These are phyloP conservation scores for Luperina nickerlii DNA, from an alignment of 2,888 invertebrate species.

Conservation along the genomic window DNA sequence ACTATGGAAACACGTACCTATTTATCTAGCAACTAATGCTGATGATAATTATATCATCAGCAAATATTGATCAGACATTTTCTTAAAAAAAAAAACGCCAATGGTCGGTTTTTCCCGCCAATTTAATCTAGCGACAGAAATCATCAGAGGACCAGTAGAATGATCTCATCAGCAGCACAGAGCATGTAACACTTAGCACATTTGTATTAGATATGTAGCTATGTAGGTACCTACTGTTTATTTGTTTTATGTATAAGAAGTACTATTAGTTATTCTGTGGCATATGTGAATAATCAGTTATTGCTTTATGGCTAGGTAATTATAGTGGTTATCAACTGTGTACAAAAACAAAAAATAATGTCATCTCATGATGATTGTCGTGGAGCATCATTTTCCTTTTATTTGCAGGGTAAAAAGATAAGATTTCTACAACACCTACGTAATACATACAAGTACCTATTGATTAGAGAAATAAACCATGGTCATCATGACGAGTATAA, in stretches of 20 bases:
- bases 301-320: not conserved
- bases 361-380: conserved; percentile 6
- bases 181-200: no score
- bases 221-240: not conserved
- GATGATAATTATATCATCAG: no score
- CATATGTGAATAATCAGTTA: conserved; percentile 4
- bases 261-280: not conserved
- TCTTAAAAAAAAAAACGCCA: not conserved
- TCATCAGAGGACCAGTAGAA: not conserved
- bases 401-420: not conserved
- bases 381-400: not conserved
- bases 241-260: no score
- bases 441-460: not conserved
- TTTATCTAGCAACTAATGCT: not conserved
- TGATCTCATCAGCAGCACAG: conserved; percentile 24
- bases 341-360: not conserved
- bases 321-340: not conserved
- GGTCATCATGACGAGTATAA: not conserved
- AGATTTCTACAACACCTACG: not conserved
- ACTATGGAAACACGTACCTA: no score
- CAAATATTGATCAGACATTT: not conserved
- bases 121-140: conserved; percentile 8
- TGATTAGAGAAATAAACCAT: not conserved
- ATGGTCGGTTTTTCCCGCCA: conserved; percentile 8
- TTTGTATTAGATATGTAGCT: not conserved